phyloP scores from a whole-genome alignment of 2,797 vertebrate species.

The Aeoliscus strigatus region DNA sequence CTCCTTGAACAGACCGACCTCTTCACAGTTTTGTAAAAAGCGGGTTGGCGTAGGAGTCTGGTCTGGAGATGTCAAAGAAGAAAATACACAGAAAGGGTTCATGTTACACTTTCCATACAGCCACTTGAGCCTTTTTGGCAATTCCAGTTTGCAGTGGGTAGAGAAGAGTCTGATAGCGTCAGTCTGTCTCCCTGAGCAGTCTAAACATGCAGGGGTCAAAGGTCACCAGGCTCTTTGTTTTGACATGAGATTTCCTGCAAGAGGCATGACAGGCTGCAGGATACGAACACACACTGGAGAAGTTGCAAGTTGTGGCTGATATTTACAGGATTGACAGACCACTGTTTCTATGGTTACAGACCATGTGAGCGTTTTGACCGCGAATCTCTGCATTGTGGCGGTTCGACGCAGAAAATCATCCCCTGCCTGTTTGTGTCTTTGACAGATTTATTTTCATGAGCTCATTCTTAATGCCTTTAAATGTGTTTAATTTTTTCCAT shows the following conservation, averaged over 20 bases:
- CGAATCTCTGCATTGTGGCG: neutral
- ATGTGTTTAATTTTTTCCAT: neutral
- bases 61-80: constrained; percentile 66
- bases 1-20: constrained; percentile 95
- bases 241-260: constrained; percentile 67
- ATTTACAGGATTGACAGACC: constrained; percentile 56
- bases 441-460: neutral
- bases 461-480: neutral
- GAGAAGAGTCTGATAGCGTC: constrained; percentile 55
- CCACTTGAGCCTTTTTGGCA: neutral
- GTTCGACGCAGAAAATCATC: too few relatives aligned
- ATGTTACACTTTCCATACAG: neutral
- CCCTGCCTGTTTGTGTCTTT: too few relatives aligned
- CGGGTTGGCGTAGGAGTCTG: constrained; percentile 95
- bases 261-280: constrained; percentile 51
- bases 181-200: constrained; percentile 46
- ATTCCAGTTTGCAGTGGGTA: constrained; percentile 4
- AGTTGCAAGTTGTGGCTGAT: constrained; percentile 45
- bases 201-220: constrained; percentile 62
- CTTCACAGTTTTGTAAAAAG: constrained; percentile 96
- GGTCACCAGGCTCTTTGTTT: constrained; percentile 61
- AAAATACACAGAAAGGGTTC: neutral
- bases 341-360: constrained; percentile 54
- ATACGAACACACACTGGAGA: constrained; percentile 22
- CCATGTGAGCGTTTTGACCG: constrained; percentile 12